phyloP scores from a whole-genome alignment of 2,797 vertebrate species.

The Apogon hyalosoma region DNA sequence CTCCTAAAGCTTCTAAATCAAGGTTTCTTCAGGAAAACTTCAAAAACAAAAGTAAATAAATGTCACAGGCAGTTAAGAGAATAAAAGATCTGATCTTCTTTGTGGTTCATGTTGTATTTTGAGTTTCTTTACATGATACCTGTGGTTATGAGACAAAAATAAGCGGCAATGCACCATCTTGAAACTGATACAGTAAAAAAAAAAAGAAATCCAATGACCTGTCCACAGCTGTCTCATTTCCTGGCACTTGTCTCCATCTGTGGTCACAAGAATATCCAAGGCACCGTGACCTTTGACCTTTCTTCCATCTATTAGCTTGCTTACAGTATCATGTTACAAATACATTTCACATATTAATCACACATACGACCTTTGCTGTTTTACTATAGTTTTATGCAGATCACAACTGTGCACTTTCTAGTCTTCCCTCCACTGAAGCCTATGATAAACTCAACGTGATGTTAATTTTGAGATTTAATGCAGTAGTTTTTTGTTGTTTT shows the following conservation, averaged over 20 bases:
- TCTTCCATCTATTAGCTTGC: slow-evolving; percentile 25
- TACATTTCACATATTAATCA: background rate
- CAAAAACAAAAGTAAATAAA: too few species aligned
- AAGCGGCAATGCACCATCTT: background rate
- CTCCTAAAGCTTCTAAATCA: slow-evolving; percentile 1
- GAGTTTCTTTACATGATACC: background rate
- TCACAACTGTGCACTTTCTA: background rate
- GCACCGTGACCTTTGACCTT: slow-evolving; percentile 46
- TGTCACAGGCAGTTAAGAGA: background rate
- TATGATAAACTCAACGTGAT: background rate
- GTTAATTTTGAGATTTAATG: background rate
- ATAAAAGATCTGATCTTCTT: background rate
- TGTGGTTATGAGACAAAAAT: background rate
- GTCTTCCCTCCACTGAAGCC: background rate
- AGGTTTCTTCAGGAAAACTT: background rate
- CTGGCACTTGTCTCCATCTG: slow-evolving; percentile 31
- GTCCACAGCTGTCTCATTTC: slow-evolving; percentile 16
- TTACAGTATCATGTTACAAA: slow-evolving; percentile 28
- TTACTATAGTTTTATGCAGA: background rate
- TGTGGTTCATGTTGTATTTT: background rate
- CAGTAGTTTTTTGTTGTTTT: too few species aligned
- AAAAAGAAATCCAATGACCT: slow-evolving; percentile 4
- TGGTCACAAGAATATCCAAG: slow-evolving; percentile 44
- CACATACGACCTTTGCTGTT: background rate
- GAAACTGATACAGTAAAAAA: slow-evolving; percentile 25